Evolutionary conservation across 2,113 vertebrate genomes (phyloP).

Genomic region (Cromileptes altivelis): DNA sequence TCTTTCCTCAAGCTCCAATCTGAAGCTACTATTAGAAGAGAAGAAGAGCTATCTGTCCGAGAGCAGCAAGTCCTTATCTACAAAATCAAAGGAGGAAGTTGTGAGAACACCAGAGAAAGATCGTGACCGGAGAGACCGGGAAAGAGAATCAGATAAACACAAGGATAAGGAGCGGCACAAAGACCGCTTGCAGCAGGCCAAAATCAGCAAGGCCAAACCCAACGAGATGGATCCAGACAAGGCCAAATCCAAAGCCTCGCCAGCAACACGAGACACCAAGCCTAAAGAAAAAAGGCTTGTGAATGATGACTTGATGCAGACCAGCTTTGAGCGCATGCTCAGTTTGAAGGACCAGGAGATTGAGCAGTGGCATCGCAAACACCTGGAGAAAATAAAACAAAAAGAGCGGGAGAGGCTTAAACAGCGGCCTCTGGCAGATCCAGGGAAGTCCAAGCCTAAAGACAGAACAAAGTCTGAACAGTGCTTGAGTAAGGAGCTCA

Average conservation of each 20-base stretch:
- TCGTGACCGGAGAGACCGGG: slow-evolving; percentile 90
- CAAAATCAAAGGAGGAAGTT: slow-evolving; percentile 93
- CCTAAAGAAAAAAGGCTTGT: slow-evolving; percentile 97
- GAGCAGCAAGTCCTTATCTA: slow-evolving; percentile 83
- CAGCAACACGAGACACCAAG: slow-evolving; percentile 87
- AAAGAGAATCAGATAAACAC: slow-evolving; percentile 91
- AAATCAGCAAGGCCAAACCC: slow-evolving; percentile 79
- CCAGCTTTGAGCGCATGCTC: slow-evolving; percentile 98
- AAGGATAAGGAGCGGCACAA: slow-evolving; percentile 93
- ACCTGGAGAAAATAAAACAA: slow-evolving; percentile 98
- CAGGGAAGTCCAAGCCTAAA: slow-evolving; percentile 90
- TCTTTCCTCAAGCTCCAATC: slow-evolving; percentile 82
- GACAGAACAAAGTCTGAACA: slow-evolving; percentile 88
- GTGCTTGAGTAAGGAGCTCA: slow-evolving; percentile 90
- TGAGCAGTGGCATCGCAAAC: slow-evolving; percentile 98
- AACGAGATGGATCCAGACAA: slow-evolving; percentile 85
- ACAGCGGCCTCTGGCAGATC: slow-evolving; percentile 88
- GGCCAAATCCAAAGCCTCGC: slow-evolving; percentile 87
- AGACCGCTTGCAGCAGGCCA: slow-evolving; percentile 89
- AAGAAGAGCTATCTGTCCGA: slow-evolving; percentile 87
- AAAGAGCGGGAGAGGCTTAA: slow-evolving; percentile 95
- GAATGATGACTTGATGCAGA: slow-evolving; percentile 99
- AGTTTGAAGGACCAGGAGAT: slow-evolving; percentile 98
- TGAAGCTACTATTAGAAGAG: slow-evolving; percentile 90
- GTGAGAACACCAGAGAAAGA: slow-evolving; percentile 93